These are phyloP conservation scores for Amphiprion clarkii DNA, from an alignment of 2,797 vertebrate species.

Conservation along the genomic window DNA sequence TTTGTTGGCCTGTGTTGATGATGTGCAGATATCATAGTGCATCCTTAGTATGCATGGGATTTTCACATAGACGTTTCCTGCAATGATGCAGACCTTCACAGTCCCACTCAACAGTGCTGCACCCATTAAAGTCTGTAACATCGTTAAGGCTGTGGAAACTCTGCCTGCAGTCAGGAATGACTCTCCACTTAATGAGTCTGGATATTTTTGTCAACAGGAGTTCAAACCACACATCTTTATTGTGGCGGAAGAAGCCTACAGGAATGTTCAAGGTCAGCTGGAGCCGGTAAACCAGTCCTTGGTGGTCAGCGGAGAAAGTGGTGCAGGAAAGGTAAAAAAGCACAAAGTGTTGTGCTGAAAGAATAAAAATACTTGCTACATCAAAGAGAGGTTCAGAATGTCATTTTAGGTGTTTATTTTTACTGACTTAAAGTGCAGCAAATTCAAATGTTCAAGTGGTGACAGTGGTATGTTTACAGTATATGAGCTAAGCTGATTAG, in stretches of 20 bases:
- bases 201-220: conserved; percentile 73
- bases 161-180: not conserved
- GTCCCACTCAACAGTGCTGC: not conserved
- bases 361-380: not conserved
- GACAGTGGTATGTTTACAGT: conserved; percentile 1
- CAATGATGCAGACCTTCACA: conserved; percentile 4
- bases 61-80: not conserved
- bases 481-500: conserved; percentile 17
- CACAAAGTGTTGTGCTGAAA: not conserved
- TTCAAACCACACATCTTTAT: conserved; percentile 95
- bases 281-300: conserved; percentile 93
- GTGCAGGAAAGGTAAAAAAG: conserved; percentile 94
- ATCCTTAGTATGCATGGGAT: not conserved
- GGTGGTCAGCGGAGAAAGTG: conserved; percentile 97
- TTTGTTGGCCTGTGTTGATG: no score
- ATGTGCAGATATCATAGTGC: no score
- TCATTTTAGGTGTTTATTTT: not conserved
- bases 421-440: no score
- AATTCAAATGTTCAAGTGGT: no score
- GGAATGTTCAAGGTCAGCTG: conserved; percentile 91
- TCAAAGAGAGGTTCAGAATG: not conserved
- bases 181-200: conserved; percentile 4
- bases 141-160: not conserved
- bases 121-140: not conserved
- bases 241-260: conserved; percentile 95